These are phyloP conservation scores for Amphipyra tragopoginis DNA, from an alignment of 2,888 invertebrate genomes.

Conservation along the genomic window DNA sequence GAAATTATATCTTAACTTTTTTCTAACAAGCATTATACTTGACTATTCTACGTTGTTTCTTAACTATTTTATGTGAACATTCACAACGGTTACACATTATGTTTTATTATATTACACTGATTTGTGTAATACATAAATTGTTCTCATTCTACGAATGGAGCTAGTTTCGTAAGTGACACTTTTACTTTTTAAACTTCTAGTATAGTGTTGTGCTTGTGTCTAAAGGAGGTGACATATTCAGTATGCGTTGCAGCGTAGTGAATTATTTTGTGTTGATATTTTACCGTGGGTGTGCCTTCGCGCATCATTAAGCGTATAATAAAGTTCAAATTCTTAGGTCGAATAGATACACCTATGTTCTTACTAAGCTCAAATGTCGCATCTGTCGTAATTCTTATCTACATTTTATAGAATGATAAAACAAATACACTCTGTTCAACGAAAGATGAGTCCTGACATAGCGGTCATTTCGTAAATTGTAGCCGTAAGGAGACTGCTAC, in stretches of 20 bases:
- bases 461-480: too few species aligned
- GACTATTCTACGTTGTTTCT: conserved; percentile 38
- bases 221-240: conserved; percentile 27
- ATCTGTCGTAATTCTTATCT: too few species aligned
- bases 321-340: conserved; percentile 29
- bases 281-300: conserved; percentile 11
- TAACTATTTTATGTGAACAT: conserved; percentile 42
- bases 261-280: conserved; percentile 13
- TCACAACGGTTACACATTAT: conserved; percentile 48
- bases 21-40: conserved; percentile 23
- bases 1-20: conserved; percentile 34
- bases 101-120: conserved; percentile 56
- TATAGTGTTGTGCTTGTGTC: conserved; percentile 18
- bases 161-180: conserved; percentile 73
- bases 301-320: conserved; percentile 6
- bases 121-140: conserved; percentile 52
- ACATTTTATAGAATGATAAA: too few species aligned
- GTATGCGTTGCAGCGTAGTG: conserved; percentile 15
- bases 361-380: too few species aligned
- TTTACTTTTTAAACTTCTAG: conserved; percentile 70
- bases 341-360: not conserved
- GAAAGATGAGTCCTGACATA: too few species aligned
- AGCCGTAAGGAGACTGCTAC: too few species aligned
- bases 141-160: conserved; percentile 62
- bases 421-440: too few species aligned